These are phyloP conservation scores for Drosophila putrida DNA, from an alignment of 2,888 invertebrate species.

Conservation along the genomic window DNA sequence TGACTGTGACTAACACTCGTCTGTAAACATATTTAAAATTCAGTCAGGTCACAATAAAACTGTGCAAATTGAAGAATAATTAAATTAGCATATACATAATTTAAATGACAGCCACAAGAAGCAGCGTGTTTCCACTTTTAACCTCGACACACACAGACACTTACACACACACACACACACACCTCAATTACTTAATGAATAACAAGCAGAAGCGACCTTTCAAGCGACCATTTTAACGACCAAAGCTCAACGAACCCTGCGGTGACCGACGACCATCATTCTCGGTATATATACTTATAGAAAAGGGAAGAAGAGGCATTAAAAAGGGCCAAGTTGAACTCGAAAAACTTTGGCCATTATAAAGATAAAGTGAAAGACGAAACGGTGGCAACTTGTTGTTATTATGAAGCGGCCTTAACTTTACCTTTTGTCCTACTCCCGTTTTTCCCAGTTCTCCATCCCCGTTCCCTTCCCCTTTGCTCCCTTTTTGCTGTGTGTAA, in stretches of 20 bases:
- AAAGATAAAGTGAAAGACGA: conserved; percentile 59
- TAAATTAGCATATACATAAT: conserved; percentile 75
- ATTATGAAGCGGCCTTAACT: conserved; percentile 45
- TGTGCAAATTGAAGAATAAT: conserved; percentile 72
- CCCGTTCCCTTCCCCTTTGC: neutral
- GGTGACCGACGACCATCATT: conserved; percentile 29
- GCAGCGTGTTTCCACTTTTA: conserved; percentile 21
- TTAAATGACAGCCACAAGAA: conserved; percentile 59
- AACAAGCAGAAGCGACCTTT: conserved; percentile 51
- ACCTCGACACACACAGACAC: neutral
- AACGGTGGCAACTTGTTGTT: conserved; percentile 52
- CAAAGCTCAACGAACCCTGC: conserved; percentile 41
- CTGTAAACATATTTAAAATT: conserved; percentile 20
- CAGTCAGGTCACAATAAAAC: conserved; percentile 49
- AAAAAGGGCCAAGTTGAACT: conserved; percentile 37
- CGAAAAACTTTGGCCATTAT: conserved; percentile 75
- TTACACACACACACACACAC: conserved; percentile 25
- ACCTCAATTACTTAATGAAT: conserved; percentile 76
- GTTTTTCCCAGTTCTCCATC: too few relatives aligned
- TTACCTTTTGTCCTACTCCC: conserved; percentile 16
- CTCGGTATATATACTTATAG: neutral
- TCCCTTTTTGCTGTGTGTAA: conserved; percentile 46
- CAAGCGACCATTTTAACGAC: conserved; percentile 62
- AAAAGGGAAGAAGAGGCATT: neutral
- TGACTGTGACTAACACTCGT: neutral